phyloP scores from a whole-genome alignment of 1,140 invertebrate genomes.

The Thaumatotibia leucotreta region DNA sequence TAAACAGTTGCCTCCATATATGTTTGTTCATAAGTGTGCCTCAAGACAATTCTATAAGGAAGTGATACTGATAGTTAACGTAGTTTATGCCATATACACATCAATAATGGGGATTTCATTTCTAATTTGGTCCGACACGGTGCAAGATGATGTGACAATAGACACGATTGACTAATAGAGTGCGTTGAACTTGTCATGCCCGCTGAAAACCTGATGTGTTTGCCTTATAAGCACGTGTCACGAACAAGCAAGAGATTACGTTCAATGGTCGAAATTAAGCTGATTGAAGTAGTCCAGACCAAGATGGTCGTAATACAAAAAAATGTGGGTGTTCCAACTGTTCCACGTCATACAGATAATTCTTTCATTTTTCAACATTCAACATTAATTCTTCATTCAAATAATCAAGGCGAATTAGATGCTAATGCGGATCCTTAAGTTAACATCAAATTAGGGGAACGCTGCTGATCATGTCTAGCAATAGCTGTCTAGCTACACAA shows the following conservation, averaged over 20 bases:
- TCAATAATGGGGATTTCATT: slow-evolving; percentile 18
- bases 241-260: slow-evolving; percentile 35
- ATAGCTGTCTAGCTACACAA: background rate
- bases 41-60: background rate
- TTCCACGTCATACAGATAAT: no score
- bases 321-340: background rate
- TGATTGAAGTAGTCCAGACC: slow-evolving; percentile 26
- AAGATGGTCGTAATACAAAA: background rate
- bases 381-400: no score
- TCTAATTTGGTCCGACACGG: slow-evolving; percentile 25
- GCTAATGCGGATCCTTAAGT: background rate
- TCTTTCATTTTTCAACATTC: no score
- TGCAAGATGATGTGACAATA: slow-evolving; percentile 36
- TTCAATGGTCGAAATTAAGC: slow-evolving; percentile 44
- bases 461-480: background rate
- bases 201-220: slow-evolving; percentile 27
- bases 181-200: slow-evolving; percentile 36
- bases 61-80: background rate
- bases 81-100: slow-evolving; percentile 1
- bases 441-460: no score
- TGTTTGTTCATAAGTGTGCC: background rate
- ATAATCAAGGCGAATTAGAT: background rate
- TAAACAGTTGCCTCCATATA: background rate
- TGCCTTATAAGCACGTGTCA: slow-evolving; percentile 34
- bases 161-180: slow-evolving; percentile 37